phyloP scores from a whole-genome alignment of 2,113 vertebrate genomes.

The Pogona vitticeps region DNA sequence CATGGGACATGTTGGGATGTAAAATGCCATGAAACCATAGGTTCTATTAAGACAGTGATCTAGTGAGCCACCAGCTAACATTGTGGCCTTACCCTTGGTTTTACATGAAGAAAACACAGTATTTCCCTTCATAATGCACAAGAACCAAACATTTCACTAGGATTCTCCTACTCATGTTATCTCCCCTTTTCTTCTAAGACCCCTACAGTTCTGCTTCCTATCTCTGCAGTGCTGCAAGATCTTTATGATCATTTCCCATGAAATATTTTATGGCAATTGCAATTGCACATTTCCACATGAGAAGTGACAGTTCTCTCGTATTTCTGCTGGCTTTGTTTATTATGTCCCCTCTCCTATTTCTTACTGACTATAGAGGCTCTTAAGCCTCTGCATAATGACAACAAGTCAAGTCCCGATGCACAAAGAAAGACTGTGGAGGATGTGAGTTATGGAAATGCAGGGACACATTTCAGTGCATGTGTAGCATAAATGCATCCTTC shows the following conservation, averaged over 20 bases:
- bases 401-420: conserved; percentile 37
- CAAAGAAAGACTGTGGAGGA: conserved; percentile 42
- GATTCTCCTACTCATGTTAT: neutral
- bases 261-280: neutral
- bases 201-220: neutral
- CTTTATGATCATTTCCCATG: neutral
- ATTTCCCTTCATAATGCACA: too few species aligned
- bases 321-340: neutral
- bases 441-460: conserved; percentile 1
- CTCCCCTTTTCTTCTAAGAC: neutral
- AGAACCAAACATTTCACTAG: neutral
- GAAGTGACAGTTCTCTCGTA: neutral
- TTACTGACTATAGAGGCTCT: neutral
- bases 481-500: fast-evolving
- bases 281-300: neutral
- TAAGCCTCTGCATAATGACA: conserved; percentile 14
- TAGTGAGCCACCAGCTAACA: neutral
- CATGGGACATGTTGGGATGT: neutral
- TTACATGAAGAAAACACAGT: neutral
- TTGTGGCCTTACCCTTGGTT: neutral
- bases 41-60: neutral
- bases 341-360: neutral
- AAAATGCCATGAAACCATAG: neutral
- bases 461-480: neutral
- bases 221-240: neutral